Base-by-base conservation (phyloP, 2,113 vertebrate species). In the Podarcis muralis region DNA sequence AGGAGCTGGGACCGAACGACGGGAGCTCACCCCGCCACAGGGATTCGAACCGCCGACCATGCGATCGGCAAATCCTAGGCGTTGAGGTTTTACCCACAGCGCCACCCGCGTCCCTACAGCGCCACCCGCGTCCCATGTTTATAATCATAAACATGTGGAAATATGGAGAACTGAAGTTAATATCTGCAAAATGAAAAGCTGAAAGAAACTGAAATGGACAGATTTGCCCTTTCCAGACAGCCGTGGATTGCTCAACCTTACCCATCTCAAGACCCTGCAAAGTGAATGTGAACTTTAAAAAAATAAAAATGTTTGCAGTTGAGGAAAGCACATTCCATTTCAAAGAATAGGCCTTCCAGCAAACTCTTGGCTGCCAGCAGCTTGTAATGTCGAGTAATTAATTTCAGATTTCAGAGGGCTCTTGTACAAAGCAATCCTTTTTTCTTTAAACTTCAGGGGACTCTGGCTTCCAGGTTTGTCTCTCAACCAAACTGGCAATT, bases 331-430 rank as follows among this genome's bases (percentile, higher is more conserved):
- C 25, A 25, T 76, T 27, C 82, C 5, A 81, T 83, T 87, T 87
- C 23, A 1, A 72, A 57, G 35, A 84, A 81, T 37, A 16, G 85
- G 84, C 85, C 81, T 90, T 85, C 90, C 91, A 91, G 84, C 62
- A 85, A 57, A 71, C 77, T 1, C 66, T 76, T 86, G 20, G 79
- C 82, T 57, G 76, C 85, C n/a, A 9, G 82, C 65, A 78, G 35
- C 62, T 90, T 48, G 53, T 92, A 92, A 93, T 91, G 87, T 90
- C 4, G 27, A 57, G 2, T 88, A 94, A 95, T 93, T 86, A 87
- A 27, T 66, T 89, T 87, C 92, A 77, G 89, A 86, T 79, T 87
- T 40, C 91, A 91, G 71, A 30, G 23, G 83, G 71, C 1, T 2
- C 90, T 92, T 91, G 84, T 81, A 65, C 3, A 75, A 89, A 78